phyloP scores from a whole-genome alignment of 1,140 invertebrate genomes.

The Drosophila dunni region DNA sequence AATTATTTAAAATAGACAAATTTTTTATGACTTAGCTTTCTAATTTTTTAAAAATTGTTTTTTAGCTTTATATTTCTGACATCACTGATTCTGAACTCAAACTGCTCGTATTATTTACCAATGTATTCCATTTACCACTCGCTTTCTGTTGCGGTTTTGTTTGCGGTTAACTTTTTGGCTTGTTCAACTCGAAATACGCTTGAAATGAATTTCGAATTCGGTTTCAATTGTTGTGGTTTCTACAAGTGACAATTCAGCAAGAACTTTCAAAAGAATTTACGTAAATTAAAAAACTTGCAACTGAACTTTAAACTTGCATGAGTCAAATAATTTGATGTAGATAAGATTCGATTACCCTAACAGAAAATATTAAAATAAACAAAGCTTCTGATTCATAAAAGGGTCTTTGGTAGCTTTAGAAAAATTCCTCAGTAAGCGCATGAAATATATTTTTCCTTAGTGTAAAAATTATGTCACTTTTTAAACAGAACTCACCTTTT shows the following conservation, averaged over 20 bases:
- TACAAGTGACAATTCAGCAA: not conserved
- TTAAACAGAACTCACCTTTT: conserved; percentile 21
- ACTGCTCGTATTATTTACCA: conserved; percentile 8
- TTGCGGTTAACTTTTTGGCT: conserved; percentile 53
- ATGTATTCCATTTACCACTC: conserved; percentile 40
- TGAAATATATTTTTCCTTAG: not conserved
- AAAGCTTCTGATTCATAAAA: not conserved
- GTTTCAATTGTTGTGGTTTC: conserved; percentile 24
- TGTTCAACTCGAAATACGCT: conserved; percentile 58
- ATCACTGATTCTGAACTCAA: not conserved
- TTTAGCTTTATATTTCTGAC: too few species aligned
- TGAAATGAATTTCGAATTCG: conserved; percentile 24
- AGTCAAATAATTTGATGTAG: not conserved
- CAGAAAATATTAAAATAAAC: not conserved
- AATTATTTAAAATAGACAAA: too few species aligned
- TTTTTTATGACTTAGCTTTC: too few species aligned
- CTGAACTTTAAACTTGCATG: not conserved
- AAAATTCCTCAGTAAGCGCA: not conserved
- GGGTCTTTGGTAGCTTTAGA: not conserved
- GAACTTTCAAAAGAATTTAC: not conserved
- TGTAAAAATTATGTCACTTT: not conserved
- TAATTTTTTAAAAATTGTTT: too few species aligned
- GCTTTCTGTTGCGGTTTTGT: conserved; percentile 62
- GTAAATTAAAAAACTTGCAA: not conserved
- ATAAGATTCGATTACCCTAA: not conserved